These are phyloP conservation scores for Agrochola circellaris DNA, from an alignment of 2,888 invertebrate genomes.

Conservation along the genomic window DNA sequence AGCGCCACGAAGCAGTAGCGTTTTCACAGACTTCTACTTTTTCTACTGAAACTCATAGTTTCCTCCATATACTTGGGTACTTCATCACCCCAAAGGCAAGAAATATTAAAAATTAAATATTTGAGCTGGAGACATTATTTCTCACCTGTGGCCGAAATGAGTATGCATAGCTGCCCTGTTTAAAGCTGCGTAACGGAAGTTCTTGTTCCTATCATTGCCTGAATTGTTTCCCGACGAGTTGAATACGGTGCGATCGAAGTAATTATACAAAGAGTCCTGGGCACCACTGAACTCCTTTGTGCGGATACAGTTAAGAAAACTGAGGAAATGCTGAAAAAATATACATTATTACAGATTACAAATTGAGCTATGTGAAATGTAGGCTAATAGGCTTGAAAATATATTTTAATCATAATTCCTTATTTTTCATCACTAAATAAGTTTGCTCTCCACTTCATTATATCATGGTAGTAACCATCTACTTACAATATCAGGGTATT, in stretches of 20 bases:
- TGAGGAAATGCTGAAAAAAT: conserved; percentile 95
- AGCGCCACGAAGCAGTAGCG: neutral
- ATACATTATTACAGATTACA: neutral
- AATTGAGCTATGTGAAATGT: neutral
- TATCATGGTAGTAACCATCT: neutral
- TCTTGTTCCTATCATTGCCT: conserved; percentile 90
- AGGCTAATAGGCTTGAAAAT: neutral
- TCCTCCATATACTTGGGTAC: neutral
- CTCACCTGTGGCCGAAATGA: conserved; percentile 95
- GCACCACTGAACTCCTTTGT: conserved; percentile 96
- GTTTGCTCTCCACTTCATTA: neutral
- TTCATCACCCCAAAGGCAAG: neutral
- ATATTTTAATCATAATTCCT: neutral
- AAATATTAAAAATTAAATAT: too few species aligned
- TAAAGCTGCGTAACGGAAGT: conserved; percentile 96
- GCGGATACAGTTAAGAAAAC: conserved; percentile 96
- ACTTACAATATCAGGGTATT: conserved; percentile 95
- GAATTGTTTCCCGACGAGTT: conserved; percentile 78
- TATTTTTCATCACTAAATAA: neutral
- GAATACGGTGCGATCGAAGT: conserved; percentile 93
- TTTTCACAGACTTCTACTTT: conserved; percentile 2
- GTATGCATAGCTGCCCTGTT: conserved; percentile 97
- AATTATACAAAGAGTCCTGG: conserved; percentile 95
- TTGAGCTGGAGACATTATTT: conserved; percentile 9
- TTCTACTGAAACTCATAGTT: neutral